phyloP scores from a whole-genome alignment of 2,888 invertebrate species.

The Lymantria monacha region DNA sequence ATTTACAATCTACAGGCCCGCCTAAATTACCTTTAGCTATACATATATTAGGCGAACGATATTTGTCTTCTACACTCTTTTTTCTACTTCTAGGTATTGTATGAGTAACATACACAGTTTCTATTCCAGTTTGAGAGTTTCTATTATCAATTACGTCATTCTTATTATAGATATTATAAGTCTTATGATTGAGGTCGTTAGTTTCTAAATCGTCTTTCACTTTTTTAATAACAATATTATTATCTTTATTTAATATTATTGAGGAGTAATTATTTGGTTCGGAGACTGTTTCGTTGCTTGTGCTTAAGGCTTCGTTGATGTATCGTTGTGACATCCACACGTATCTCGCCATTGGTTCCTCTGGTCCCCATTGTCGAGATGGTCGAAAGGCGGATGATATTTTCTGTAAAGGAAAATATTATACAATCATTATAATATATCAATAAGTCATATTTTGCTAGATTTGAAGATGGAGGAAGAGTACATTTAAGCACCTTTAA shows the following conservation, averaged over 20 bases:
- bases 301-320: constrained; percentile 54
- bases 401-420: constrained; percentile 53
- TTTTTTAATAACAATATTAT: constrained; percentile 40
- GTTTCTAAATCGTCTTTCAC: constrained; percentile 52
- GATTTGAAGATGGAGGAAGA: too few relatives aligned
- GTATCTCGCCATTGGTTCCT: constrained; percentile 72
- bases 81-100: constrained; percentile 54
- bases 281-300: constrained; percentile 51
- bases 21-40: constrained; percentile 65
- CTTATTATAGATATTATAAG: constrained; percentile 48
- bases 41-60: constrained; percentile 70
- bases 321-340: constrained; percentile 75
- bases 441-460: too few relatives aligned
- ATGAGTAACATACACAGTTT: constrained; percentile 49
- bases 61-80: constrained; percentile 54
- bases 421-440: too few relatives aligned
- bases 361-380: constrained; percentile 73
- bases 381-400: constrained; percentile 68
- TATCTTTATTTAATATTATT: constrained; percentile 51
- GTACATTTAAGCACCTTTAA: too few relatives aligned
- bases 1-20: constrained; percentile 63
- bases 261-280: constrained; percentile 59
- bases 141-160: constrained; percentile 40
- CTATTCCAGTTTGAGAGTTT: constrained; percentile 36
- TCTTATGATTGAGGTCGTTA: constrained; percentile 50